A percentile compares a stretch with the other conserved stretches of the same genome.
Conservation (phyloP, 64 coral and sea anemone species). For the Stylophora pistillata region DNA sequence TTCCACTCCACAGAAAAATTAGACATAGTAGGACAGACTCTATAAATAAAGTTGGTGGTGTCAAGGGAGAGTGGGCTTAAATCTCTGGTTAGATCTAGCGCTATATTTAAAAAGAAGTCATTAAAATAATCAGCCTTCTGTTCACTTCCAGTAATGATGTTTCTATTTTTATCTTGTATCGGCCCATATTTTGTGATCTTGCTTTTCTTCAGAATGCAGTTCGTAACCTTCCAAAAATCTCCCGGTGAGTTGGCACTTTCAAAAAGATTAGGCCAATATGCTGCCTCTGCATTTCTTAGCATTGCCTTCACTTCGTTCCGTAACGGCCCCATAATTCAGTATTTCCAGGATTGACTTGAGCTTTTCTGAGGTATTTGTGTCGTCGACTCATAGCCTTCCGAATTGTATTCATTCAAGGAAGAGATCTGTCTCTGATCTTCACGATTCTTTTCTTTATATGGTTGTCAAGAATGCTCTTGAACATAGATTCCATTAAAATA, state of each 20-base stretch:
- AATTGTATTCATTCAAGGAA: too few species aligned
- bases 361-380: constrained; percentile 18
- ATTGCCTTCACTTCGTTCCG: constrained; percentile 18
- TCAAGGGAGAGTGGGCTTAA: constrained; percentile 29
- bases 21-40: constrained; percentile 17
- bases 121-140: constrained; percentile 36
- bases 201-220: constrained; percentile 6
- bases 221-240: constrained; percentile 24
- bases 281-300: constrained; percentile 15
- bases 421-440: too few species aligned
- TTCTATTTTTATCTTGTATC: constrained; percentile 9
- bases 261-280: constrained; percentile 6
- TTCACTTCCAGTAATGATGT: constrained; percentile 28
- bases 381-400: too few species aligned
- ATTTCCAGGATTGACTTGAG: constrained; percentile 11
- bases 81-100: constrained; percentile 28
- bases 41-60: constrained; percentile 37
- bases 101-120: constrained; percentile 19
- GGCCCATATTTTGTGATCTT: constrained; percentile 14
- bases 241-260: constrained; percentile 22
- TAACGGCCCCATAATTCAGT: constrained; percentile 13
- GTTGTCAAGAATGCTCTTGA: too few species aligned
- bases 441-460: too few species aligned
- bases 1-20: constrained; percentile 20
- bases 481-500: too few species aligned